phyloP scores from a whole-genome alignment of 2,888 invertebrate genomes.

The Nysson spinosus region DNA sequence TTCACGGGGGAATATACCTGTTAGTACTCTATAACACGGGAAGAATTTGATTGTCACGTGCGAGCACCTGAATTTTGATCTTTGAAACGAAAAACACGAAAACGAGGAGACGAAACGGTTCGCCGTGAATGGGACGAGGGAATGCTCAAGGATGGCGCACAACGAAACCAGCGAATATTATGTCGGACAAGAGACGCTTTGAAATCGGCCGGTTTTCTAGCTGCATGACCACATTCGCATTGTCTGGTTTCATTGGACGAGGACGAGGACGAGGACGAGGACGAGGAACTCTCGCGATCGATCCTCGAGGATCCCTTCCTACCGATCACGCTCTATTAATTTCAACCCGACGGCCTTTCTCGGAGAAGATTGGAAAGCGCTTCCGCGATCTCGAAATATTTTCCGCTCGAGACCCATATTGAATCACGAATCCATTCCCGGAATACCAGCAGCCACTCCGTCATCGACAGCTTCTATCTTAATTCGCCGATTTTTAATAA shows the following conservation, averaged over 20 bases:
- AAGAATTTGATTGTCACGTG: no score
- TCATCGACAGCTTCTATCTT: no score
- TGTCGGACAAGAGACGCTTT: no score
- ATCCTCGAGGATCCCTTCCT: constrained; percentile 46
- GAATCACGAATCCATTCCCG: constrained; percentile 35
- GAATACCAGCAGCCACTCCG: no score
- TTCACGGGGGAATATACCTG: no score
- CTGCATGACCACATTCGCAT: constrained; percentile 30
- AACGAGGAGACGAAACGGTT: neutral
- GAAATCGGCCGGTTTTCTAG: constrained; percentile 26
- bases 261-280: constrained; percentile 41
- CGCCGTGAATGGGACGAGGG: neutral
- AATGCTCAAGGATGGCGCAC: no score
- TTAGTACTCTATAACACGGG: no score
- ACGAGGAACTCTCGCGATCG: constrained; percentile 44
- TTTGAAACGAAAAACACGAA: no score
- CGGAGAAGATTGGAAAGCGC: constrained; percentile 55
- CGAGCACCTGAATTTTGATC: no score
- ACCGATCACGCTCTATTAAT: constrained; percentile 58
- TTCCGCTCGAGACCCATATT: constrained; percentile 31
- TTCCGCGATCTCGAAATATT: constrained; percentile 63
- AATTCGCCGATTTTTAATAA: no score
- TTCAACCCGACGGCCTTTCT: constrained; percentile 48
- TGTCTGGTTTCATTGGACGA: constrained; percentile 33
- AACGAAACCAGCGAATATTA: no score